Base-by-base conservation (phyloP, 2,797 vertebrate species). In the Aphelocoma californica region DNA sequence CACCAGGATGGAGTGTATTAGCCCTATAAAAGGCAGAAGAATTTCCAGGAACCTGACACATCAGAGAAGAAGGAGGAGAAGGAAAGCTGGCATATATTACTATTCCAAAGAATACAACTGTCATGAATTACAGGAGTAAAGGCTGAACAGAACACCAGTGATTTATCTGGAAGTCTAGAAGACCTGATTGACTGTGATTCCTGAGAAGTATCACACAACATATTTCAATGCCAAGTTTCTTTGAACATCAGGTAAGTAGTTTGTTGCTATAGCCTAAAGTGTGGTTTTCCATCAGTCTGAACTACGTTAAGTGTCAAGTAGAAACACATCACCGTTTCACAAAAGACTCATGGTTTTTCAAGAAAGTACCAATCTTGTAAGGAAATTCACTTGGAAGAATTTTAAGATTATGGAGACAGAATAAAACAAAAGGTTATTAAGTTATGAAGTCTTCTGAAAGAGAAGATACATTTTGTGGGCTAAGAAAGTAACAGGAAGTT, bases 281-380 rank as follows among this genome's bases (percentile, higher is more conserved):
- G 12, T 34, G 29, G 18, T 19, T 85, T 94, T 85, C 51, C 57
- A 83, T 70, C 56, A 70, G 70, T 9, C 53, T 70, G 36, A 77
- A 40, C 18, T 44, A 65, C 0, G 0, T 31, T 57, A 65, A 32
- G 6, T 1, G 0, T 54, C 13, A 79, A 47, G 40, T 15, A 64
- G 29, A 81, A 84, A 92, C 0, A 0, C 44, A 80, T 29, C 24
- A 11, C 9, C 31, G 26, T 71, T 62, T 44, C 45, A 67, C 14
- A 64, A n/a, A 81, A 73, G 15, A 51, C 29, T 60, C 19, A 17
- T 3, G 21, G 12, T 14, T 90, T 79, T 89, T 82, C 48, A 77
- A 32, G 47, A 61, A 67, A 86, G 32, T 26, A 74, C 20, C 4
- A 12, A 50, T 57, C 26, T 73, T 44, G 47, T 38, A 45, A 81